These are phyloP conservation scores for Rhagonycha fulva DNA, from an alignment of 2,888 invertebrate species.

Conservation along the genomic window DNA sequence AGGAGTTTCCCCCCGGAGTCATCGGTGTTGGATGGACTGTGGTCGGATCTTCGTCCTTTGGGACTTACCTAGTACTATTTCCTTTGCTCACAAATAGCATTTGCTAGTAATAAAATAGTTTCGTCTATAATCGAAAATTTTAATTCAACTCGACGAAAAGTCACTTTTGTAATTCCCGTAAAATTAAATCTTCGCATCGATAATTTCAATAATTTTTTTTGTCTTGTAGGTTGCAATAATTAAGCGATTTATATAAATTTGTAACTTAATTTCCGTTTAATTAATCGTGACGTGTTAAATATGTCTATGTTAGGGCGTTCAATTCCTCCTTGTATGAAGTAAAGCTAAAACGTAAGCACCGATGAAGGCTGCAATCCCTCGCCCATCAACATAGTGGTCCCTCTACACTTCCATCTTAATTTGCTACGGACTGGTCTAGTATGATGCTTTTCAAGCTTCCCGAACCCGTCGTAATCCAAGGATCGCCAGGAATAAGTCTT, in stretches of 20 bases:
- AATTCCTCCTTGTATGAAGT: conserved; percentile 27
- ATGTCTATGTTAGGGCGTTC: not conserved
- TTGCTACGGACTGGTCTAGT: conserved; percentile 32
- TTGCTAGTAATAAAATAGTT: not conserved
- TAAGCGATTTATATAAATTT: not conserved
- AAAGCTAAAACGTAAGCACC: conserved; percentile 29
- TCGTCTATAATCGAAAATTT: not conserved
- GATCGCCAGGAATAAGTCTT: conserved; percentile 51
- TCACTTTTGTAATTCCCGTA: not conserved
- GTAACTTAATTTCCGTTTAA: not conserved
- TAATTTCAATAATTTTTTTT: not conserved
- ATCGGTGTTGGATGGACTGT: conserved; percentile 44
- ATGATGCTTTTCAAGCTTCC: conserved; percentile 21
- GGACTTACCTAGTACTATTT: conserved; percentile 38
- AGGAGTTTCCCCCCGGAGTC: conserved; percentile 50
- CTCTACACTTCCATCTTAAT: conserved; percentile 37
- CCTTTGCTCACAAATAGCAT: conserved; percentile 34
- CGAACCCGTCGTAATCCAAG: conserved; percentile 42
- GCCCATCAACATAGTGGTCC: conserved; percentile 29
- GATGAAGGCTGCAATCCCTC: conserved; percentile 30
- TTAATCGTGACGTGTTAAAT: not conserved
- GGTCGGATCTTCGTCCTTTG: conserved; percentile 37
- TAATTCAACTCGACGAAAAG: not conserved
- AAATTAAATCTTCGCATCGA: not conserved
- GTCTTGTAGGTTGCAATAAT: not conserved